Evolutionary conservation across 1,140 invertebrate species (phyloP).

Genomic region (Drosophila elegans): DNA sequence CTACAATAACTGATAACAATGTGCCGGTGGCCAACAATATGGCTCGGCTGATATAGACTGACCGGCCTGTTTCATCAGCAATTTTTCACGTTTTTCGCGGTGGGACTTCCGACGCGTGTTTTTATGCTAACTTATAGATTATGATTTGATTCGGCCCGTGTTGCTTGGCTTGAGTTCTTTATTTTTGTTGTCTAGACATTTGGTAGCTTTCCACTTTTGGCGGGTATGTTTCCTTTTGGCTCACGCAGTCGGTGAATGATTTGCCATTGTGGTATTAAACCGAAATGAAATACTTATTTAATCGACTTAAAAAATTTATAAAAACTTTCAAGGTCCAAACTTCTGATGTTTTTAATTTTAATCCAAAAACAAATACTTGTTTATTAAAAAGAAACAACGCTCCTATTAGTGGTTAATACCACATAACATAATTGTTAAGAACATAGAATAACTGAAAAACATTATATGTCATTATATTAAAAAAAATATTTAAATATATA

Average conservation of each 20-base stretch:
- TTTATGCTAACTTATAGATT: constrained; percentile 16
- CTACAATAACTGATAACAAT: constrained; percentile 46
- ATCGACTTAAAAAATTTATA: background rate
- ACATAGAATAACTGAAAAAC: too few relatives aligned
- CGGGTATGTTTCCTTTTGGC: constrained; percentile 19
- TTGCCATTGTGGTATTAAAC: constrained; percentile 12
- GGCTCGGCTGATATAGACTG: constrained; percentile 43
- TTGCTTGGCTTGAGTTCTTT: background rate
- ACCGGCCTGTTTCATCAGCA: constrained; percentile 54
- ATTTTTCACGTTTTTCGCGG: constrained; percentile 20
- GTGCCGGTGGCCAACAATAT: constrained; percentile 35
- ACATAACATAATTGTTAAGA: too few relatives aligned
- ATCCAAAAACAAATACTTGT: too few relatives aligned
- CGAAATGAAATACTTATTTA: background rate
- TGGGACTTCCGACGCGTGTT: constrained; percentile 19
- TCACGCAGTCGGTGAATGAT: constrained; percentile 29
- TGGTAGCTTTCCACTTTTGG: constrained; percentile 19
- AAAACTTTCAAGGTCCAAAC: background rate
- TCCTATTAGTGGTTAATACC: background rate
- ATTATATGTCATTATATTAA: too few relatives aligned
- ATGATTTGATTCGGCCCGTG: constrained; percentile 7
- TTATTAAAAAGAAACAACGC: too few relatives aligned
- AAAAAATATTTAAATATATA: too few relatives aligned
- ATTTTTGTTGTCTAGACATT: constrained; percentile 30
- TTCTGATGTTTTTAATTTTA: too few relatives aligned